Percentiles rank a stretch among this genome's conserved stretches.
These are phyloP conservation scores for Etheostoma spectabile DNA, from an alignment of 2,113 vertebrate species.

Conservation along the genomic window DNA sequence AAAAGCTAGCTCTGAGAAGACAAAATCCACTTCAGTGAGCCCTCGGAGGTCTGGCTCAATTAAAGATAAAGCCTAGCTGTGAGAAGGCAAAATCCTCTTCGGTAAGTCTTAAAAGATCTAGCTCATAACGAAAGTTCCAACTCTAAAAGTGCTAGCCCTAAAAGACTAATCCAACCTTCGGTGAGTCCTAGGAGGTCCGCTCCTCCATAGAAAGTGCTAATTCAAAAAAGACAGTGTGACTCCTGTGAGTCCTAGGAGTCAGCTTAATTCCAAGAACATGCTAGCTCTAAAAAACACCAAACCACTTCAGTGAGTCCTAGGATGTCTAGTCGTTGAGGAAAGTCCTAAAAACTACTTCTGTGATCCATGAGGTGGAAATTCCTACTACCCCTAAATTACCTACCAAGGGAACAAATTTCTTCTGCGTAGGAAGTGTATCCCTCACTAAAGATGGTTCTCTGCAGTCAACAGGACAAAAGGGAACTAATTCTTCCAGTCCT, in stretches of 20 bases:
- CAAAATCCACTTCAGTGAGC: not conserved
- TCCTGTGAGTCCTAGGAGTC: not conserved
- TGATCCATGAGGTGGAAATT: not conserved
- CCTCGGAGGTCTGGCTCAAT: not conserved
- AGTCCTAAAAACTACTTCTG: not conserved
- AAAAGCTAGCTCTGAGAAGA: not conserved
- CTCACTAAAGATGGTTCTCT: not conserved
- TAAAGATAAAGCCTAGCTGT: too few species aligned
- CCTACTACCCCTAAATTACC: not conserved
- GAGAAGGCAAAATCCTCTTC: not conserved
- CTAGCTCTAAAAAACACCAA: not conserved
- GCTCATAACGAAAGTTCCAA: not conserved
- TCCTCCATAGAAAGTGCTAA: not conserved
- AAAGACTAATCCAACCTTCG: not conserved
- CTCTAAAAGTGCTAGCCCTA: too few species aligned
- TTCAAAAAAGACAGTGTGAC: not conserved
- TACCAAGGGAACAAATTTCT: not conserved
- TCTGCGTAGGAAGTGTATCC: not conserved
- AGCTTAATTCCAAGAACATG: not conserved
- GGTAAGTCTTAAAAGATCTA: not conserved
- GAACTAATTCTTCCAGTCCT: slow-evolving; percentile 4
- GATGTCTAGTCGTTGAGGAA: slow-evolving; percentile 2
- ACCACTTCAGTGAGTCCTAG: not conserved
- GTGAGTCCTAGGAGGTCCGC: not conserved
- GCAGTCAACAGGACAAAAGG: not conserved